These are phyloP conservation scores for Brachyhypopomus occidentalis DNA, from an alignment of 2,113 vertebrate genomes.

Conservation along the genomic window DNA sequence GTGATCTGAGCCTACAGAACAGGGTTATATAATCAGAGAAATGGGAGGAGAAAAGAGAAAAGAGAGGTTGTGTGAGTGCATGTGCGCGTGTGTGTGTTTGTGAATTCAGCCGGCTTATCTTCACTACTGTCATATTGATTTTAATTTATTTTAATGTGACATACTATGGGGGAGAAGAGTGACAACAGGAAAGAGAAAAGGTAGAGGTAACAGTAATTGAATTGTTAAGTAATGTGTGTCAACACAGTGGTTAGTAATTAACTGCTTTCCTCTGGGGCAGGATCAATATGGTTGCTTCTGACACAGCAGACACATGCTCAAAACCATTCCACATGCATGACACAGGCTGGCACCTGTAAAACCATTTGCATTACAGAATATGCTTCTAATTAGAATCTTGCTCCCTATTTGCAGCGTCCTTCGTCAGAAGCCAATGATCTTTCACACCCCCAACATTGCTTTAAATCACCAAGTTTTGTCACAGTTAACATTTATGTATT, in stretches of 20 bases:
- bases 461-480: background rate
- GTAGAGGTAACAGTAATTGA: constrained; percentile 40
- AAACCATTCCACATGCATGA: background rate
- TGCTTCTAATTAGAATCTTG: background rate
- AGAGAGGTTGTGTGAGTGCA: constrained; percentile 4
- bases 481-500: background rate
- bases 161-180: constrained; percentile 19
- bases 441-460: background rate
- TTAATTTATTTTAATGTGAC: constrained; percentile 33
- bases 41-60: background rate
- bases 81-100: background rate
- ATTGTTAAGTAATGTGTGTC: constrained; percentile 47
- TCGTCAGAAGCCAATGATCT: no score
- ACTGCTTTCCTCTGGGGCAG: constrained; percentile 22
- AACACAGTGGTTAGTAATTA: constrained; percentile 45
- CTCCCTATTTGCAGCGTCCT: background rate
- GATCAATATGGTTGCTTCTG: constrained; percentile 33
- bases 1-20: constrained; percentile 11
- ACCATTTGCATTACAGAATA: background rate
- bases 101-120: constrained; percentile 12
- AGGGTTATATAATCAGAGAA: constrained; percentile 41
- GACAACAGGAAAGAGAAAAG: constrained; percentile 29
- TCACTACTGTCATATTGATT: constrained; percentile 38
- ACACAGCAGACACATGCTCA: constrained; percentile 7
- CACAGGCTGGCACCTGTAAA: background rate